Evolutionary conservation across 2,888 invertebrate species (phyloP), one percentile per base, ranked within the genome.

Genomic region (Aromia moschata): DNA sequence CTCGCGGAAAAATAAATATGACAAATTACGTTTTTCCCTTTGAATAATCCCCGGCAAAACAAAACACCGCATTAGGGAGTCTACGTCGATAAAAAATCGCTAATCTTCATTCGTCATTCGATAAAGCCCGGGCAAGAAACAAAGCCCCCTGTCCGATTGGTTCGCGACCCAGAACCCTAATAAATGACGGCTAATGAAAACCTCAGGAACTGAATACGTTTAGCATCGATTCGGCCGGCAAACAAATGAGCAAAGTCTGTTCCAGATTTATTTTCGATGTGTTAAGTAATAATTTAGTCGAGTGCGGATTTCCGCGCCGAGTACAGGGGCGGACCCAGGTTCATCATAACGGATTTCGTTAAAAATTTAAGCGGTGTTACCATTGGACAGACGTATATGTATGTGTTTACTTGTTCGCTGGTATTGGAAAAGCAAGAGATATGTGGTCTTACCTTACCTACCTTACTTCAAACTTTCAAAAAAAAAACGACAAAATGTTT

Each of bases 151-250:
- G 17, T 17, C 41, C 20, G 14, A 12, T 10, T 2, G 15, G 4
- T 3, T 3, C 25, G 7, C 4, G 7, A 25, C n/a, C 15, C 14
- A 45, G 30, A 10, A n/a, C 9, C 10, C 10, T 30, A 45, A 45
- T 45, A 45, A 30, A 45, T 45, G 44, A 45, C 30, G 30, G 15
- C 25, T 45, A 45, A 45, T 45, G 44, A 31, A 31, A 15, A 45
- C 20, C 44, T 45, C 44, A 45, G 30, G 30, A 45, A 25, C 44
- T 45, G 44, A 45, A 45, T 45, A 45, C 30, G 44, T 45, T 45
- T 14, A 45, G 25, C 44, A 30, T 45, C 44, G 12, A 31, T 10
- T 30, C 44, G 44, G 30, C n/a, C 44, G 15, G 30, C 44, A 25
- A 30, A 45, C 31, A 45, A 45, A 45, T 31, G 44, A 30, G 30